phyloP scores from a whole-genome alignment of 2,888 invertebrate genomes.

The Heterodera filipjevi region DNA sequence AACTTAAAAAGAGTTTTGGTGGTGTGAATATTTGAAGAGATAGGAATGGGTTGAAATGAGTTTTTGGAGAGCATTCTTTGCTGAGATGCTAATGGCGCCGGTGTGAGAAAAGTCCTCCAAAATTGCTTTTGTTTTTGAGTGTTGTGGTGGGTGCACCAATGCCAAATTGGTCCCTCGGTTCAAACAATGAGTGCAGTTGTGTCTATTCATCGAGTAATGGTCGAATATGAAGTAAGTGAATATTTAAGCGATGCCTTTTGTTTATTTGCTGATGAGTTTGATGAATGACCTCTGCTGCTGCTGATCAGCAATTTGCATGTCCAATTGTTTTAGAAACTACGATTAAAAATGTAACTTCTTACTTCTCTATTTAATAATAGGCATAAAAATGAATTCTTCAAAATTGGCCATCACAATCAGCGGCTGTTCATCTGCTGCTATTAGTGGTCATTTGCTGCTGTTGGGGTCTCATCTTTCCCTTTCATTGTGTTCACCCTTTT shows the following conservation, averaged over 20 bases:
- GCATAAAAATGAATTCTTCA: too few relatives aligned
- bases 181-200: background rate
- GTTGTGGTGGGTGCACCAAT: background rate
- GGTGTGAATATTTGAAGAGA: constrained; percentile 12
- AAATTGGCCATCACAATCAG: too few relatives aligned
- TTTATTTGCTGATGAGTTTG: too few relatives aligned
- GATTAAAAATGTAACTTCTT: too few relatives aligned
- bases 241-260: too few relatives aligned
- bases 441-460: background rate
- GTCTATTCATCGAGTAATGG: background rate
- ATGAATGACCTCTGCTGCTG: too few relatives aligned
- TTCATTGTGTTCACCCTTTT: background rate
- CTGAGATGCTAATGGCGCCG: background rate
- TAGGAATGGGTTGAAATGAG: constrained; percentile 8
- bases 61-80: constrained; percentile 16
- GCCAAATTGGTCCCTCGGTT: background rate
- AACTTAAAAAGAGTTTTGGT: background rate
- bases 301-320: too few relatives aligned
- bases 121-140: background rate
- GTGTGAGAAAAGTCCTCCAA: constrained; percentile 5
- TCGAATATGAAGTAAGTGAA: background rate
- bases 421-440: background rate
- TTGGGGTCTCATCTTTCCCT: background rate
- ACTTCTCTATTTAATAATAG: too few relatives aligned
- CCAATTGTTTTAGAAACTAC: too few relatives aligned